A percentile compares a stretch with the other conserved stretches of the same genome.
phyloP scores from a whole-genome alignment of 2,797 vertebrate genomes.

The Iguana delicatissima region DNA sequence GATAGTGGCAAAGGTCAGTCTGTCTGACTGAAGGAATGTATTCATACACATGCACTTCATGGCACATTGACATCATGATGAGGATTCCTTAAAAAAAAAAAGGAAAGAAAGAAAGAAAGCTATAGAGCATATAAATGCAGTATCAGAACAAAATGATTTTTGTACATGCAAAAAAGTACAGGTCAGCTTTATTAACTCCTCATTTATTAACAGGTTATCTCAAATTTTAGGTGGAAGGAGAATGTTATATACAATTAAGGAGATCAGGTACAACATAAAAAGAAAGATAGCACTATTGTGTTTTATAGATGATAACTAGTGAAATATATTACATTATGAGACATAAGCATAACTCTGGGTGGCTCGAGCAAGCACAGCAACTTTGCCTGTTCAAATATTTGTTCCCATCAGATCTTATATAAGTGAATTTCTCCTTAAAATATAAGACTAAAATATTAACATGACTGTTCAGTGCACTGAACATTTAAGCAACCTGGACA shows the following conservation, averaged over 20 bases:
- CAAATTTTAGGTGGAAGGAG: not conserved
- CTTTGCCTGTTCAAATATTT: not conserved
- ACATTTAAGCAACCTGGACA: not conserved
- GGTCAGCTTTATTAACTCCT: not conserved
- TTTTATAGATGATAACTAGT: not conserved
- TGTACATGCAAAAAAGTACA: conserved; percentile 22
- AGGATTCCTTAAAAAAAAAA: conserved; percentile 86
- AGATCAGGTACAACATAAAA: not conserved
- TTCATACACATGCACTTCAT: conserved; percentile 93
- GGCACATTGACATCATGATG: conserved; percentile 96
- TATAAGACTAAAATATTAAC: not conserved
- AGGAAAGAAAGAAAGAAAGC: not conserved
- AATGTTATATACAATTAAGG: not conserved
- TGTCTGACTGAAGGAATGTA: conserved; percentile 95
- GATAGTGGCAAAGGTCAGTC: conserved; percentile 97
- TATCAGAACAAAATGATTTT: not conserved
- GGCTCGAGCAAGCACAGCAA: not conserved
- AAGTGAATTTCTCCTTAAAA: not conserved
- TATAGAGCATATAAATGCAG: conserved; percentile 13
- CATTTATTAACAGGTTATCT: too few relatives aligned
- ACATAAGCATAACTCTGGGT: not conserved
- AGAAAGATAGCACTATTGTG: not conserved
- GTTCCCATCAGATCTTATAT: not conserved
- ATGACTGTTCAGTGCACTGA: not conserved
- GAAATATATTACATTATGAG: not conserved